Base-by-base conservation (phyloP, 1,140 invertebrate species). In the Papilio polytes region DNA sequence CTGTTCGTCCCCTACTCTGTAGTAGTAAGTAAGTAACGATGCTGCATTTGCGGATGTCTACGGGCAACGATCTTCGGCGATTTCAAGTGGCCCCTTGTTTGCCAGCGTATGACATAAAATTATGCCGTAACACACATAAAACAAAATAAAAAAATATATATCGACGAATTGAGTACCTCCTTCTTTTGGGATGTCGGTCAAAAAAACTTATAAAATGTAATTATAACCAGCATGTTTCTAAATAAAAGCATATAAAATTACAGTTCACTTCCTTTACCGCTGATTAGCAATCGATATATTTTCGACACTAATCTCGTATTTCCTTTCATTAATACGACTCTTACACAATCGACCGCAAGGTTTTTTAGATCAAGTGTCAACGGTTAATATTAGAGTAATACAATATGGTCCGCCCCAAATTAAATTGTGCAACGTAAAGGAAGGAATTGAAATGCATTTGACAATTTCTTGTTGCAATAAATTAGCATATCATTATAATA, bases 301-400 rank as follows among this genome's bases (percentile, higher is more conserved):
- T 70, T 70, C 63, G 63, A 70, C 26, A 70, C 63, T 70, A 70
- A 70, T 70, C 63, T 70, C 26, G 26, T 70, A 70, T 70, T 70
- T 70, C 63, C 63, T 70, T 70, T 70, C 26, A 70, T 70, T 70
- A 63, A 13, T 63, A 63, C 20, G 20, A 70, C 26, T 31, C 26
- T 70, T 70, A 70, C 63, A 70, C 26, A 70, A 70, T 31, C 63
- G 4, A 70, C 63, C 59, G 22, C 59, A 63, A 70, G 26, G 63
- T 31, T 70, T 70, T 70, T 70, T 70, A 70, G 26, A 53, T 76
- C 74, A 8, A 76, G 44, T 76, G 74, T 48, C 74, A 76, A 51
- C 74, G 46, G 26, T 20, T 74, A 4, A 74, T 74, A 74, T 51
- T 26, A 13, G 46, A 26, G 46, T 74, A 74, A 76, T 76, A 76